Evolutionary conservation across 2,888 invertebrate species (phyloP).

Genomic region (Phalera bucephala): DNA sequence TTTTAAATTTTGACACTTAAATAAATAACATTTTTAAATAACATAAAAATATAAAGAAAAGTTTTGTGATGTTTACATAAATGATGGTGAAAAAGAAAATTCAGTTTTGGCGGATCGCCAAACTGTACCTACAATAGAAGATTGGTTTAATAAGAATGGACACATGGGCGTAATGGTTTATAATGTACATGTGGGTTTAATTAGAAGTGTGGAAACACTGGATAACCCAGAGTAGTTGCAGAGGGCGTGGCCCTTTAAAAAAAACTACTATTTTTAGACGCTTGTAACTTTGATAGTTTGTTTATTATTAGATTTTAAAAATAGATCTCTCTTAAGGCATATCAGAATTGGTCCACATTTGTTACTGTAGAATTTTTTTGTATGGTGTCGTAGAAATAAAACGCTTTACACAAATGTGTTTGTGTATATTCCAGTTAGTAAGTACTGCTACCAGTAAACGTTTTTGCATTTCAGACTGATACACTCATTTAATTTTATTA

Average conservation of each 20-base stretch:
- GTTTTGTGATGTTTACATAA: constrained; percentile 34
- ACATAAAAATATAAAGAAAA: constrained; percentile 22
- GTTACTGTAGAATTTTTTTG: no score
- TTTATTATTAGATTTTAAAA: not conserved
- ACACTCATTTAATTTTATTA: no score
- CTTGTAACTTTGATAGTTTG: not conserved
- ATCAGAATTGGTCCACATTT: not conserved
- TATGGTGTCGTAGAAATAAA: no score
- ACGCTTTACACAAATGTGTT: no score
- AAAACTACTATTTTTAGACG: constrained; percentile 1
- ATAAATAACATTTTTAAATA: constrained; percentile 29
- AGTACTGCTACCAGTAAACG: no score
- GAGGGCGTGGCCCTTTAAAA: constrained; percentile 45
- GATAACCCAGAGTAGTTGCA: no score
- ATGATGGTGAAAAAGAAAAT: constrained; percentile 50
- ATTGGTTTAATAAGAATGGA: constrained; percentile 58
- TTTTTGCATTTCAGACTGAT: no score
- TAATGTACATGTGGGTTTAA: not conserved
- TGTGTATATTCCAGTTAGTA: no score
- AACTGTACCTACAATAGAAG: constrained; percentile 44
- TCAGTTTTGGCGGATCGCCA: constrained; percentile 58
- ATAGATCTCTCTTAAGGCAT: not conserved
- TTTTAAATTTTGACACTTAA: constrained; percentile 21
- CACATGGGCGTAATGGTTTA: constrained; percentile 47
- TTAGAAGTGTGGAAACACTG: constrained; percentile 12